phyloP scores from a whole-genome alignment of 2,888 invertebrate genomes.

The Dyspetes luteomarginatus region DNA sequence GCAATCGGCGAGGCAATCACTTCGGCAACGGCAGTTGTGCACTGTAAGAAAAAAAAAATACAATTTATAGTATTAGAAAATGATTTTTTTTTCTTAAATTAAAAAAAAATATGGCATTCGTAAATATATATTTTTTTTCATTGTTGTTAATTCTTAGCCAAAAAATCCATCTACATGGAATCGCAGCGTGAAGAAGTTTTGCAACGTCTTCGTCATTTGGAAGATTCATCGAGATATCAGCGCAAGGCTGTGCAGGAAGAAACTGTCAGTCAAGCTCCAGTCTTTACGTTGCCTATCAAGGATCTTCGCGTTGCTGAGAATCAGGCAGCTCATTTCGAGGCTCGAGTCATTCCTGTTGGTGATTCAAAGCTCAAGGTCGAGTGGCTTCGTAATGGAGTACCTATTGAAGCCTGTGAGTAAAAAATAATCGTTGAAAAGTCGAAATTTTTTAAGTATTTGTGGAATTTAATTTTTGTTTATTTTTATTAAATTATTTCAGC shows the following conservation, averaged over 20 bases:
- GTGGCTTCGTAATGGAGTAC: slow-evolving; percentile 96
- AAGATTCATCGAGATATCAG: slow-evolving; percentile 91
- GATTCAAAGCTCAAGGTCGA: slow-evolving; percentile 96
- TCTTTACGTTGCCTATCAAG: slow-evolving; percentile 95
- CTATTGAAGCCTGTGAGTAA: slow-evolving; percentile 93
- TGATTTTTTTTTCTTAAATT: neutral
- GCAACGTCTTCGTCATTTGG: slow-evolving; percentile 91
- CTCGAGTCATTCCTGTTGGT: slow-evolving; percentile 96
- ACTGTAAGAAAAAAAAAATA: slow-evolving; percentile 85
- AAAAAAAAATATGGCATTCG: neutral
- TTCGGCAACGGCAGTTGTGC: slow-evolving; percentile 93
- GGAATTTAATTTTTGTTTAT: slow-evolving; percentile 13
- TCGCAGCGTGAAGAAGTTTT: slow-evolving; percentile 95
- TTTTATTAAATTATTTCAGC: slow-evolving; percentile 86
- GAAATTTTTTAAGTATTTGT: neutral
- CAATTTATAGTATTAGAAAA: neutral
- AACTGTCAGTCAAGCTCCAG: slow-evolving; percentile 92
- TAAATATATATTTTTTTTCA: neutral
- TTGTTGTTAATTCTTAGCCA: slow-evolving; percentile 81
- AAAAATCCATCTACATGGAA: slow-evolving; percentile 93
- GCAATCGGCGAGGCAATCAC: slow-evolving; percentile 96
- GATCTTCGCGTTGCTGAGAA: slow-evolving; percentile 94
- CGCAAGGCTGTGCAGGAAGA: slow-evolving; percentile 91
- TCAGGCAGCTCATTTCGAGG: slow-evolving; percentile 97
- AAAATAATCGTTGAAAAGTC: neutral